Evolutionary conservation across 53 echinoderm and acorn worm species (phyloP).

Genomic region (Echinarachnius parma): DNA sequence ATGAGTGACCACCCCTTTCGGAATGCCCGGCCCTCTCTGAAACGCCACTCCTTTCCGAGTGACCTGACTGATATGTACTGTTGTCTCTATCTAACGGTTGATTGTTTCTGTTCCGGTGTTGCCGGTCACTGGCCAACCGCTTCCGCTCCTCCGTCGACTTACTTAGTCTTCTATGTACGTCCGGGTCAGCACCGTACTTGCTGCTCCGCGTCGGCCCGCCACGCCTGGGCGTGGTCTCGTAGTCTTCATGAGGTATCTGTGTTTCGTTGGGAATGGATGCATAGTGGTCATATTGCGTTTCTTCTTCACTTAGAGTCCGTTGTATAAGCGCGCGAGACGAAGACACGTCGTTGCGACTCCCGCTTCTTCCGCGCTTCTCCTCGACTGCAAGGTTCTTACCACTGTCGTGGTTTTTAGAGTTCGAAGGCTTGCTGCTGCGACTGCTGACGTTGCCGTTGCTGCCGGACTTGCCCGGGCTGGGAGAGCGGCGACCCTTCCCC

Average conservation of each 20-base stretch:
- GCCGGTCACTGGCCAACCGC: conserved; percentile 27
- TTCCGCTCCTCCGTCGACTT: conserved; percentile 44
- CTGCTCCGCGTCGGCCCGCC: background rate
- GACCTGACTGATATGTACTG: conserved; percentile 22
- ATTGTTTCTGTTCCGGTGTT: conserved; percentile 7
- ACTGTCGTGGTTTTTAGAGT: conserved; percentile 6
- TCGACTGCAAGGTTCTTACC: conserved; percentile 2
- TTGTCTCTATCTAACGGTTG: conserved; percentile 2
- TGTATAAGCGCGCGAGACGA: conserved; percentile 7
- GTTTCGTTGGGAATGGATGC: conserved; percentile 48
- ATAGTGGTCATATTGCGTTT: conserved; percentile 41
- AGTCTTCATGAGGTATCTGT: conserved; percentile 41
- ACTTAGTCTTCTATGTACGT: conserved; percentile 35
- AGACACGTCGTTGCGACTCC: conserved; percentile 15
- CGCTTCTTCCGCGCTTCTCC: conserved; percentile 11
- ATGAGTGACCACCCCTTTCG: conserved; percentile 19
- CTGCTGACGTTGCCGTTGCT: conserved; percentile 5
- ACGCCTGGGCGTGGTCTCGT: background rate
- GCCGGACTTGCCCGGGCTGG: background rate
- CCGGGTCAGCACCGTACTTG: conserved; percentile 25
- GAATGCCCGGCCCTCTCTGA: too few species aligned
- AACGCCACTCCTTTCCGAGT: too few species aligned
- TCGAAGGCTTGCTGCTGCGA: too few species aligned
- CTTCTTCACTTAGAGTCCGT: conserved; percentile 14
- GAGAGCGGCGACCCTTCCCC: conserved; percentile 22